Base-by-base conservation (phyloP, 2,797 vertebrate genomes). In the Buphagus erythrorhynchus region DNA sequence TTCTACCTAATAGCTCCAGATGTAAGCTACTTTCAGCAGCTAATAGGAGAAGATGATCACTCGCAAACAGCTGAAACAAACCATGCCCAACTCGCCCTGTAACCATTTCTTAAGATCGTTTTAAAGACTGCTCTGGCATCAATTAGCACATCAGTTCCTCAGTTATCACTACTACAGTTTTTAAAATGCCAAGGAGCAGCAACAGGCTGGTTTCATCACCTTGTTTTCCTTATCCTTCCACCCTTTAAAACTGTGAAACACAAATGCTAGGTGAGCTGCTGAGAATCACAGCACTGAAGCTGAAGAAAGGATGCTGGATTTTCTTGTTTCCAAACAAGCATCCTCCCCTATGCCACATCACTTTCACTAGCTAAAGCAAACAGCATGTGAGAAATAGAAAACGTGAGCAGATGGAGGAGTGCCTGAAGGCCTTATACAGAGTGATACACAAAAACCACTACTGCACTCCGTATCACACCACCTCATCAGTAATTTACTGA, bases 31-130 rank as follows among this genome's bases (percentile, higher is more conserved):
- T 63, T 55, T 73, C 22, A 80, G 72, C 26, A 66, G 45, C 36
- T 20, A 15, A 17, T 21, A 8, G 31, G 17, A 72, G 38, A 65
- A 82, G 7, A 18, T 67, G 38, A 66, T 66, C 10, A 14, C 58
- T 83, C 43, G 65, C 52, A 66, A 80, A 63, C 24, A 80, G 57
- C 62, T 61, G 18, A 85, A 73, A 15, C 55, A 63, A 79, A 62
- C 0, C 48, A 36, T 48, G 55, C 10, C 20, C 15, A 66, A 17
- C 14, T 59, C 7, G 1, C 19, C 21, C n/a, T 0, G 1, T 10
- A 49, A 43, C 36, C 0, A 21, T 31, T 76, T 73, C 62, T 63
- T 43, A 61, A 38, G 36, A 62, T 36, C 20, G 36, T 29, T 88
- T 63, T 8, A 25, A 61, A 66, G 79, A 82, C 55, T 2, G 19